These are phyloP conservation scores for Leptonema lineaticorne DNA, from an alignment of 1,140 invertebrate genomes.

Conservation along the genomic window DNA sequence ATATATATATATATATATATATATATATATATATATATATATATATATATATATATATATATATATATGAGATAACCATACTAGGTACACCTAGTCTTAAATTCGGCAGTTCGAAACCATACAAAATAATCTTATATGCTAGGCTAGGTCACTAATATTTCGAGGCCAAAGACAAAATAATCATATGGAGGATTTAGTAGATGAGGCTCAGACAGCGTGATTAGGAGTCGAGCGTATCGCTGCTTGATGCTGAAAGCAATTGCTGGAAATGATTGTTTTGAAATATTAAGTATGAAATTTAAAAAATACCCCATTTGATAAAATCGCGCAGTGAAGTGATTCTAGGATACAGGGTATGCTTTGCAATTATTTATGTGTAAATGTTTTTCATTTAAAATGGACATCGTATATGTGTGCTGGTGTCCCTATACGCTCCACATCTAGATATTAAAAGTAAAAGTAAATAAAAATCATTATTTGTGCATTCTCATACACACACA, in stretches of 20 bases:
- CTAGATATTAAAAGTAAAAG: constrained; percentile 26
- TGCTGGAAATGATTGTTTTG: constrained; percentile 42
- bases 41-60: no score
- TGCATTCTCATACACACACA: constrained; percentile 40
- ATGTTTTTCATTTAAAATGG: constrained; percentile 60
- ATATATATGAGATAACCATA: constrained; percentile 33
- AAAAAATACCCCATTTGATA: constrained; percentile 44
- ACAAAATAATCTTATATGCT: constrained; percentile 42
- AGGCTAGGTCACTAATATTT: constrained; percentile 44
- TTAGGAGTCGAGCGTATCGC: constrained; percentile 34
- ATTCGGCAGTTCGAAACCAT: constrained; percentile 33
- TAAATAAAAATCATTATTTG: constrained; percentile 36
- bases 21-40: no score
- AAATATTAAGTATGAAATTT: constrained; percentile 31
- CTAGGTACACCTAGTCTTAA: constrained; percentile 38
- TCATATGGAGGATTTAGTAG: constrained; percentile 37
- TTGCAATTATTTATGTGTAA: constrained; percentile 69
- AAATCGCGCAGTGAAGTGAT: constrained; percentile 65
- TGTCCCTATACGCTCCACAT: constrained; percentile 39
- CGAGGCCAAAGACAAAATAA: constrained; percentile 42
- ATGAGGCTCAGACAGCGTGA: constrained; percentile 11
- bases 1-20: no score
- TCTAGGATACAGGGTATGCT: constrained; percentile 72
- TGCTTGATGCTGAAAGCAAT: constrained; percentile 42
- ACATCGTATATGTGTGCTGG: constrained; percentile 41